These are phyloP conservation scores for Cheiracanthium punctorium DNA, from an alignment of 2,888 invertebrate species.

Conservation along the genomic window DNA sequence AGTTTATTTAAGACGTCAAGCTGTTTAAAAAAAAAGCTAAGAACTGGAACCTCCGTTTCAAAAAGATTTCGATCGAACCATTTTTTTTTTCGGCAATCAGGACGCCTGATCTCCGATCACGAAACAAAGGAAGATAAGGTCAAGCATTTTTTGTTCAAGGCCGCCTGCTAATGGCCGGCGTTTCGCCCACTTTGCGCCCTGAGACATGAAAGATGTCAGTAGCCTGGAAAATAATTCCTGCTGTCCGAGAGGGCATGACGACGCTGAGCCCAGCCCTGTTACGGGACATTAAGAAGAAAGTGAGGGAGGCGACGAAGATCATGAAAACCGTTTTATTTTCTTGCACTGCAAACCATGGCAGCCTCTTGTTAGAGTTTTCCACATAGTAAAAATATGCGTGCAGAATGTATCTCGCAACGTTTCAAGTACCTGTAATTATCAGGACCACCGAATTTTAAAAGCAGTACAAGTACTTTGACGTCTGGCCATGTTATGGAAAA, in stretches of 20 bases:
- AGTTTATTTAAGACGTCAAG: slow-evolving; percentile 8
- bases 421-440: too few relatives aligned
- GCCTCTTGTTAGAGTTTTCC: too few relatives aligned
- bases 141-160: slow-evolving; percentile 42
- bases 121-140: slow-evolving; percentile 22
- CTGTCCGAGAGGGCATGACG: background rate
- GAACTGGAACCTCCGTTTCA: background rate
- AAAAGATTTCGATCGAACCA: slow-evolving; percentile 19
- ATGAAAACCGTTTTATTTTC: too few relatives aligned
- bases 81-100: slow-evolving; percentile 6
- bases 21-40: slow-evolving; percentile 23
- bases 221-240: slow-evolving; percentile 25
- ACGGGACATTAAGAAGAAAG: background rate
- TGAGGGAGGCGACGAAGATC: too few relatives aligned
- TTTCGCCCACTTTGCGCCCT: slow-evolving; percentile 41
- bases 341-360: too few relatives aligned
- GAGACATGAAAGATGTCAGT: slow-evolving; percentile 53
- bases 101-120: background rate
- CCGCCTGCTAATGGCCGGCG: background rate
- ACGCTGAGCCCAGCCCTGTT: background rate
- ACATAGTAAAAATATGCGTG: too few relatives aligned
- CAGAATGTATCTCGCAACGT: too few relatives aligned
- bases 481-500: too few relatives aligned
- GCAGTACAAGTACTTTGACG: too few relatives aligned
- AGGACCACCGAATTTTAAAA: too few relatives aligned